A percentile compares a stretch with the other conserved stretches of the same genome.
phyloP scores from a whole-genome alignment of 2,113 vertebrate genomes.

The Xerus inauris region DNA sequence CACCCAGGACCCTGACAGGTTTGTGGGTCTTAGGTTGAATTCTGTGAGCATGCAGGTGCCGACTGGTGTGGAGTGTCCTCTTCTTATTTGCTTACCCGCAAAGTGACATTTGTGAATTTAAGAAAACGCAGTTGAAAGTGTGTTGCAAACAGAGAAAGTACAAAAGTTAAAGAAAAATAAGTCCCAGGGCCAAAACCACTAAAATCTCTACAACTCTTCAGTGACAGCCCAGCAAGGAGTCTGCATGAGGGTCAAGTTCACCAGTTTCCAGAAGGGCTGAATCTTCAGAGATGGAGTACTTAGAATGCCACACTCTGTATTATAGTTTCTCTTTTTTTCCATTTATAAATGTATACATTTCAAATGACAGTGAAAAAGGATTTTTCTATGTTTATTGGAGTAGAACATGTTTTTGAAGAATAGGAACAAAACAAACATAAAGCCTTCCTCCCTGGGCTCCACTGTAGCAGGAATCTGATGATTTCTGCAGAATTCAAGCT shows the following conservation, averaged over 20 bases:
- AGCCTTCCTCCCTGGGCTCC: fast-evolving
- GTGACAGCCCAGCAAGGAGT: fast-evolving
- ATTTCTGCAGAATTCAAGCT: background rate
- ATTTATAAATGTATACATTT: background rate
- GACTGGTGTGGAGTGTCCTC: background rate
- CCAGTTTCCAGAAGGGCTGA: background rate
- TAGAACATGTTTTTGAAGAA: background rate
- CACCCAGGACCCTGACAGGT: no score
- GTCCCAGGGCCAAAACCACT: background rate
- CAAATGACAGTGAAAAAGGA: background rate
- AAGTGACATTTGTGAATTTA: background rate
- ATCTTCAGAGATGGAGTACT: background rate
- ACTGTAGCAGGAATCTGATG: fast-evolving
- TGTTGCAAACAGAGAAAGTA: background rate
- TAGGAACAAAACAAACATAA: background rate
- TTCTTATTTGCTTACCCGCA: background rate
- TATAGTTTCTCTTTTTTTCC: background rate
- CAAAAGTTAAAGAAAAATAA: background rate
- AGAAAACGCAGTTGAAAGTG: background rate
- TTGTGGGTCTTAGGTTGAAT: background rate
- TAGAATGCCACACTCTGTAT: background rate
- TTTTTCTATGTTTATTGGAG: background rate
- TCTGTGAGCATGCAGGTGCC: background rate
- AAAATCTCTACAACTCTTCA: background rate
- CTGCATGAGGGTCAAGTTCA: background rate